Evolutionary conservation across 2,113 vertebrate species (phyloP).

Genomic region (Blennius ocellaris): DNA sequence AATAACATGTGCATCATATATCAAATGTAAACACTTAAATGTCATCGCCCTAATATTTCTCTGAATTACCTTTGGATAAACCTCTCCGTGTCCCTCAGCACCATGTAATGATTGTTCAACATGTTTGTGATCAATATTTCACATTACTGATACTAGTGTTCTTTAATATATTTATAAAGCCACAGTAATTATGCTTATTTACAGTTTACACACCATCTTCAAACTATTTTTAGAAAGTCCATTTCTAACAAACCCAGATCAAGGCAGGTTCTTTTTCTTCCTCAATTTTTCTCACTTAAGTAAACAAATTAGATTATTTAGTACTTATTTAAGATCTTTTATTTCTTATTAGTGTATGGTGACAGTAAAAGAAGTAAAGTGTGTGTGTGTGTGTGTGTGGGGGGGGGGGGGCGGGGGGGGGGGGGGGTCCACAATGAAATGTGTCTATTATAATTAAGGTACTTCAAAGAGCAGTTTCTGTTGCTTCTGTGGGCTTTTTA

Average conservation of each 20-base stretch:
- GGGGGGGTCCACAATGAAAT: slow-evolving; percentile 7
- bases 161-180: background rate
- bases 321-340: background rate
- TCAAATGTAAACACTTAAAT: slow-evolving; percentile 24
- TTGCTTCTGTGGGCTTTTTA: slow-evolving; percentile 23
- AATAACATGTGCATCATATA: background rate
- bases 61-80: background rate
- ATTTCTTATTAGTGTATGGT: background rate
- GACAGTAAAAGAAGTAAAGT: background rate
- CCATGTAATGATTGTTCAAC: background rate
- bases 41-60: background rate
- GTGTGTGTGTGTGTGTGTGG: too few relatives aligned
- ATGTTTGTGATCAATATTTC: background rate
- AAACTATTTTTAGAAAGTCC: too few relatives aligned
- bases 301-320: background rate
- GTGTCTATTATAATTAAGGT: slow-evolving; percentile 30
- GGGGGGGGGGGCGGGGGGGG: background rate
- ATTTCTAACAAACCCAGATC: too few relatives aligned
- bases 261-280: too few relatives aligned
- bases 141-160: background rate
- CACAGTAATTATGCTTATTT: background rate
- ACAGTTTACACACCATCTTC: too few relatives aligned
- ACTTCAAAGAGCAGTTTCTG: slow-evolving; percentile 39
- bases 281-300: too few relatives aligned
- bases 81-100: background rate